Base-by-base conservation (phyloP, 2,113 vertebrate genomes). In the Cyrtonyx montezumae region DNA sequence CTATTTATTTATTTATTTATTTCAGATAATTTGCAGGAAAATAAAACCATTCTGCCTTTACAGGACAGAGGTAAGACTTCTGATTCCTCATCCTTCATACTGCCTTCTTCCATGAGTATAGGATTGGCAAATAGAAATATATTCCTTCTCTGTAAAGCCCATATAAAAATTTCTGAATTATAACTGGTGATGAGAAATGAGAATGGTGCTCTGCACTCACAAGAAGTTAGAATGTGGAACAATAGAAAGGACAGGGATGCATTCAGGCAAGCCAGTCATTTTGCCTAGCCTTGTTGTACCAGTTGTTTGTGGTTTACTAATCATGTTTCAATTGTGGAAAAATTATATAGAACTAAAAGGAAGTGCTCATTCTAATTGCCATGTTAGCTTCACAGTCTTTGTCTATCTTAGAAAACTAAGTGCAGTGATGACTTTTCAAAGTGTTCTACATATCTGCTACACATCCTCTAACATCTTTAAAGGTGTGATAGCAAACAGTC, bases 301-400 rank as follows among this genome's bases (percentile, higher is more conserved):
- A 96, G 89, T 65, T 84, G 84, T 48, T 91, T 46, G 74, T 68
- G 17, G 94, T 79, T 81, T 94, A 86, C 92, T 95, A 94, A 95
- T 94, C 95, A 79, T 66, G 61, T 94, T 92, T 94, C 58, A 37
- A 69, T 94, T 92, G 77, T 91, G 68, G 68, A 88, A 90, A 95
- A 42, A 97, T 95, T 95, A 90, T 68, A 78, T 73, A 78, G 81
- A 94, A 95, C 94, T 96, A 83, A 62, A 46, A 73, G 77, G 75
- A 73, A 69, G 28, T 68, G 45, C 92, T 91, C 84, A 77, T 37
- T 11, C 36, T 79, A 86, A 81, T 88, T 94, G 61, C 65, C 93
- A 40, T 59, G 48, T 92, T 93, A 95, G 45, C 67, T 91, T 93
- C 61, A 61, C 36, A 58, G 77, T 83, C 68, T 62, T 94, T 48